A percentile compares a stretch with the other conserved stretches of the same genome.
Conservation (phyloP, 1,140 invertebrate genomes). For the Danaus plexippus region DNA sequence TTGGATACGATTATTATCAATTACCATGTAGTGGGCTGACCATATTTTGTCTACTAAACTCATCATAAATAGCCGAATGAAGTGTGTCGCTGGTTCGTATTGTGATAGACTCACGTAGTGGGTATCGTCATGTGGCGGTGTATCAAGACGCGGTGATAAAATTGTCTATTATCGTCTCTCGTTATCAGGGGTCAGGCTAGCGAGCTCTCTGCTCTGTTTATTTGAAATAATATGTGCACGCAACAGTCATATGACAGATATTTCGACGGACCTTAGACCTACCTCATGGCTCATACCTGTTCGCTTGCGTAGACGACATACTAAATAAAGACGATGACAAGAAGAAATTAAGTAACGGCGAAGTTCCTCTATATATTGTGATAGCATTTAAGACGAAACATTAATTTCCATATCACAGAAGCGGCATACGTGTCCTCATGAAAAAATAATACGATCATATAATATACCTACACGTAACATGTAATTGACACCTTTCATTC, state of each 20-base stretch:
- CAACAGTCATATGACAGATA: constrained; percentile 38
- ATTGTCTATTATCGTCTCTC: constrained; percentile 14
- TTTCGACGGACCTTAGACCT: too few species aligned
- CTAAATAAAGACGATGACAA: too few species aligned
- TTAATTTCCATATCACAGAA: too few species aligned
- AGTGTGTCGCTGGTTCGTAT: neutral
- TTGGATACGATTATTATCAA: constrained; percentile 5
- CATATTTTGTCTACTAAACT: constrained; percentile 12
- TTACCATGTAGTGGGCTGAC: constrained; percentile 7
- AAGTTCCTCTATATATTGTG: too few species aligned
- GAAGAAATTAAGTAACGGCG: too few species aligned
- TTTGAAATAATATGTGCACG: constrained; percentile 36
- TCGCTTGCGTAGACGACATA: too few species aligned
- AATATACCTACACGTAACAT: too few species aligned
- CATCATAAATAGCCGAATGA: constrained; percentile 2
- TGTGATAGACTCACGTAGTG: constrained; percentile 1
- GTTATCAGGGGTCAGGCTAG: constrained; percentile 39
- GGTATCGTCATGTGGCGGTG: constrained; percentile 10
- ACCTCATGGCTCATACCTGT: too few species aligned
- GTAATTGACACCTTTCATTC: too few species aligned
- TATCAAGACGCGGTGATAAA: constrained; percentile 11
- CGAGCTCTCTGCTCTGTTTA: constrained; percentile 32
- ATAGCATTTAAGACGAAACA: too few species aligned
- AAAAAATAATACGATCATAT: too few species aligned
- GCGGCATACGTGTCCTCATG: too few species aligned